Evolutionary conservation across 2,888 invertebrate species (phyloP), one percentile per base, ranked within the genome.

Genomic region (Punctoribates punctum): DNA sequence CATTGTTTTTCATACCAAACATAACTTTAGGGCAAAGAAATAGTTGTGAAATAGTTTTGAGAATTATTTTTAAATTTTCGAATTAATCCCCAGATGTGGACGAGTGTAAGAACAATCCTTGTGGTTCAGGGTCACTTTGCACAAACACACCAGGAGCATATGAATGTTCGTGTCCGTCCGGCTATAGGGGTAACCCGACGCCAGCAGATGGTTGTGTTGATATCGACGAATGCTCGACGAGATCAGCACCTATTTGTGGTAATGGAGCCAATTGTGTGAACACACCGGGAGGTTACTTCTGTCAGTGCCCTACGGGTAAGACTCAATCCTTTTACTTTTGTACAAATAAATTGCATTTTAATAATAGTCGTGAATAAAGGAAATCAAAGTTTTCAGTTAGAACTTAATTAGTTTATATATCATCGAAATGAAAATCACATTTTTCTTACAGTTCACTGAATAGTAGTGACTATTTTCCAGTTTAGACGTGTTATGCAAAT

Each of bases 241-340:
- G 65, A 25, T 38, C 75, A 20, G 77, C 77, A 15, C 77, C 77
- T 72, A 77, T 89, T 73, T 96, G 96, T 84, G 94, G 91, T 70
- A 87, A 88, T 70, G 89, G 90, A 78, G 93, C 95, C 34, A 89
- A 89, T 84, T 93, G 92, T 86, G 88, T 89, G 84, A 93, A 93
- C 85, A 88, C 89, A 74, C 89, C 89, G 15, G 92, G 92, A 81
- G 89, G 90, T 75, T 91, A 88, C 87, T 89, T 89, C 83, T 91
- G 91, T 84, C 86, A 90, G 80, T 91, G 91, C 83, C 90, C 90
- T n/a, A 88, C 87, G 81, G 91, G 91, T 80, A 91, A 90, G 34
- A n/a, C n/a, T 8, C 13, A 51, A 51, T 8, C 4, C 13, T n/a
- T 51, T 4, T 4, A 51, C 15, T 34, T 34, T 8, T 34, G 8